Evolutionary conservation across 2,888 invertebrate species (phyloP).

Genomic region (Monoplex corrugatus): DNA sequence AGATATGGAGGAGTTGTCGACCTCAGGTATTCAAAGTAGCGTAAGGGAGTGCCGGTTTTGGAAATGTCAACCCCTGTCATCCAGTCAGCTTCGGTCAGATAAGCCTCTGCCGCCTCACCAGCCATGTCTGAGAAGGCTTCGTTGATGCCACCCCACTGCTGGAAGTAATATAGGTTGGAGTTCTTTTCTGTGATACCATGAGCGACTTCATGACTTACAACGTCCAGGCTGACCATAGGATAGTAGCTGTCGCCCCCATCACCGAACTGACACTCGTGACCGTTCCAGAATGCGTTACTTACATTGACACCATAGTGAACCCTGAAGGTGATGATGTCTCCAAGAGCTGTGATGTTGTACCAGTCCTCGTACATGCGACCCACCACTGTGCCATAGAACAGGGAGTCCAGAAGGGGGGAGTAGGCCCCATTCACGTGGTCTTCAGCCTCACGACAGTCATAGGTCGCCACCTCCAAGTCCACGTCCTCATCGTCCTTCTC

Average conservation of each 20-base stretch:
- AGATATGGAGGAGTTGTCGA: slow-evolving; percentile 66
- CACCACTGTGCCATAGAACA: slow-evolving; percentile 62
- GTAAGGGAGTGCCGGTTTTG: slow-evolving; percentile 53
- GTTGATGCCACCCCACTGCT: slow-evolving; percentile 66
- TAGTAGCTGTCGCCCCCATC: slow-evolving; percentile 59
- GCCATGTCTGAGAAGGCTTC: slow-evolving; percentile 70
- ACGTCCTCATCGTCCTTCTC: slow-evolving; percentile 20
- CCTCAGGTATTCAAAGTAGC: slow-evolving; percentile 66
- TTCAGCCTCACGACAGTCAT: slow-evolving; percentile 59
- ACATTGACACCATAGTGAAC: slow-evolving; percentile 63
- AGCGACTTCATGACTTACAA: slow-evolving; percentile 65
- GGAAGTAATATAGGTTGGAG: slow-evolving; percentile 62
- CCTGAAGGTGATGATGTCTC: slow-evolving; percentile 52
- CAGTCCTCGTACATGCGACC: slow-evolving; percentile 68
- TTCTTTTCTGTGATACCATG: slow-evolving; percentile 66
- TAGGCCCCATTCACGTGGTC: slow-evolving; percentile 66
- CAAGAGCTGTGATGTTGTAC: slow-evolving; percentile 53
- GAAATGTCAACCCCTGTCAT: slow-evolving; percentile 57
- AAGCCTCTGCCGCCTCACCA: slow-evolving; percentile 62
- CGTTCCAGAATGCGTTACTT: slow-evolving; percentile 69
- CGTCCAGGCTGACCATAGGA: slow-evolving; percentile 63
- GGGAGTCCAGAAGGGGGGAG: slow-evolving; percentile 64
- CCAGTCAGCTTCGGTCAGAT: slow-evolving; percentile 54
- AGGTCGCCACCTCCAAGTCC: slow-evolving; percentile 56
- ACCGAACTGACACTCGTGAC: slow-evolving; percentile 62